Evolutionary conservation across 2,797 vertebrate species (phyloP), one percentile per base, ranked within the genome.

Genomic region (Atherinosoma microstoma): DNA sequence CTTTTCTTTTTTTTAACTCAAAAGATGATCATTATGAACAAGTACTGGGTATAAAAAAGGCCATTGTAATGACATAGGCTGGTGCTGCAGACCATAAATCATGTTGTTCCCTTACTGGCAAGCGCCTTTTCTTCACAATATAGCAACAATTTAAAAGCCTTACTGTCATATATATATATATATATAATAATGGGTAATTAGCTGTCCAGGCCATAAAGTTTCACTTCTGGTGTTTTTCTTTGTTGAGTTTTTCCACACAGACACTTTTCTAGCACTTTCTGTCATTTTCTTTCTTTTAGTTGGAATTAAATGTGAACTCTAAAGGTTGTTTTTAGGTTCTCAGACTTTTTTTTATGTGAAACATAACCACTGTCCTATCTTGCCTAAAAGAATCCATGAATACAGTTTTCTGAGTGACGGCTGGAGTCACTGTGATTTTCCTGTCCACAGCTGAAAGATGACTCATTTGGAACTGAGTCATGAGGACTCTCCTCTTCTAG

Each of bases 1-100:
- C 13, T 42, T 38, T 65, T 65, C 12, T 40, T n/a, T 66, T 66
- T 65, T 36, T 35, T 7, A 13, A 0, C 16, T 24, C 10, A 27
- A 15, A 63, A 42, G 22, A 49, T 27, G 29, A 64, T 62, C 1
- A 7, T 29, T 38, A n/a, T 42, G 1, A 45, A 65, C 3, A 61
- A 35, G 22, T n/a, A 18, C 42, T 18, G 1, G 40, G 30, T 42
- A 16, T 7, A 56, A n/a, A 42, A 0, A 34, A 24, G 24, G 24
- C 22, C 18, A 16, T 70, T 66, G 59, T 11, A 12, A 59, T 57
- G 2, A 16, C 64, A 42, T 18, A 64, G 53, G 24, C 63, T 49
- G 15, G 0, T 58, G 27, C 58, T 62, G 47, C 20, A 63, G 27
- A 54, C 67, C 59, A 86, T 89, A 63, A 80, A 86, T 89, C 79